Evolutionary conservation across 1,140 invertebrate genomes (phyloP), one percentile per base, ranked within the genome.

Genomic region (Tetramorium parvispinum): DNA sequence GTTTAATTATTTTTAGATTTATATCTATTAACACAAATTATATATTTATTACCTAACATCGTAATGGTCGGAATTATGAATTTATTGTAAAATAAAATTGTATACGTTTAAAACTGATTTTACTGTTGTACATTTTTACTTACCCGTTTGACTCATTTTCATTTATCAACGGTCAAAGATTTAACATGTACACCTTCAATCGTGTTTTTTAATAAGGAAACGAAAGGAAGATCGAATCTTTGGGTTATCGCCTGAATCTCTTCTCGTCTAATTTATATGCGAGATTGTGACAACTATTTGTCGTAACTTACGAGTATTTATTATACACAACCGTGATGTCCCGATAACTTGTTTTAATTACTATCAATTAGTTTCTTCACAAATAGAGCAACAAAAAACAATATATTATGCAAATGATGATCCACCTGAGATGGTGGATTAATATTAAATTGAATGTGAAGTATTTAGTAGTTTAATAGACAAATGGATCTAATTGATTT

Each of bases 241-340:
- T 27, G 65, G 37, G 37, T 71, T 81, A 71, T 71, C 49, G 32
- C 21, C 32, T 49, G 61, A 43, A 70, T 55, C 46, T 81, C 21
- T 21, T 46, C 49, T 46, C 76, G 46, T 70, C 21, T 81, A 55
- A 81, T 81, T 81, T 71, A 55, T 21, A 55, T 43, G 37, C 10
- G 37, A 70, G 37, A 53, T 37, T 8, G 49, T 37, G 63, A 71
- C 46, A 55, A 70, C 65, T 37, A 81, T 70, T 43, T 81, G 61
- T 21, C 16, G 10, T 13, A 21, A 71, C 46, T 70, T 70, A 55
- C 40, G 21, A 24, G 21, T 68, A 81, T 24, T 70, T 53, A 81
- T 81, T 81, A 70, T 55, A 13, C 10, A 21, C 4, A 46, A 65
- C 27, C 46, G 16, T 16, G 43, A 78, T 32, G 24, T 51, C 4